Evolutionary conservation across 2,113 vertebrate genomes (phyloP).

Genomic region (Pterophyllum scalare): DNA sequence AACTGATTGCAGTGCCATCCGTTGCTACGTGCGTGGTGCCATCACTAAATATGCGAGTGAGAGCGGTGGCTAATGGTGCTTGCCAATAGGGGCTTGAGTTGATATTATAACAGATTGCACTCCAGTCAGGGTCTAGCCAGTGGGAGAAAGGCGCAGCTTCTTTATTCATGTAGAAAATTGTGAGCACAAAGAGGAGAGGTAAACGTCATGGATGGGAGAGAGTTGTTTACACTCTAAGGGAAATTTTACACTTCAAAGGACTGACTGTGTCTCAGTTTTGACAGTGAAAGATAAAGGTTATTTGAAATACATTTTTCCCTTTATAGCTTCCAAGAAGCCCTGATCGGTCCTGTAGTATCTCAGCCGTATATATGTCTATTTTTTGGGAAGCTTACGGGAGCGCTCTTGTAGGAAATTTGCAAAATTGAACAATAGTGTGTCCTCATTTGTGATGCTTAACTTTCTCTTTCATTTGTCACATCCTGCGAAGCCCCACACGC

Average conservation of each 20-base stretch:
- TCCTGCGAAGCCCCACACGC: background rate
- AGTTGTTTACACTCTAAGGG: conserved; percentile 77
- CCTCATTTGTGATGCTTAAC: conserved; percentile 50
- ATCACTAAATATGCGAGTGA: conserved; percentile 54
- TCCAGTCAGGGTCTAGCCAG: conserved; percentile 68
- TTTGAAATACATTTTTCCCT: conserved; percentile 64
- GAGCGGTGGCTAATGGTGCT: conserved; percentile 69
- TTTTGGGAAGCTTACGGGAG: conserved; percentile 36
- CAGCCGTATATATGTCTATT: conserved; percentile 12
- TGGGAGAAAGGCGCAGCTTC: conserved; percentile 66
- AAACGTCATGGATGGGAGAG: conserved; percentile 70
- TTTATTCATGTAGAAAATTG: conserved; percentile 81
- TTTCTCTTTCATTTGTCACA: conserved; percentile 27
- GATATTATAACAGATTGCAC: conserved; percentile 75
- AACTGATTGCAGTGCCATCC: conserved; percentile 43
- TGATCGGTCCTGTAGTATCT: conserved; percentile 46
- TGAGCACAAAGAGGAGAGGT: conserved; percentile 73
- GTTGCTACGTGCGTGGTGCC: conserved; percentile 37
- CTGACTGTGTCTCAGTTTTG: conserved; percentile 73
- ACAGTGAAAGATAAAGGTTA: conserved; percentile 78
- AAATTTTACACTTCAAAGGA: conserved; percentile 77
- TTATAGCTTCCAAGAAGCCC: conserved; percentile 42
- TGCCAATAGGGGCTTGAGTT: conserved; percentile 67
- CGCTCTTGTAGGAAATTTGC: conserved; percentile 46
- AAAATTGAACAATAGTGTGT: conserved; percentile 50